Evolutionary conservation across 2,113 vertebrate species (phyloP).

Genomic region (Apteryx owenii): DNA sequence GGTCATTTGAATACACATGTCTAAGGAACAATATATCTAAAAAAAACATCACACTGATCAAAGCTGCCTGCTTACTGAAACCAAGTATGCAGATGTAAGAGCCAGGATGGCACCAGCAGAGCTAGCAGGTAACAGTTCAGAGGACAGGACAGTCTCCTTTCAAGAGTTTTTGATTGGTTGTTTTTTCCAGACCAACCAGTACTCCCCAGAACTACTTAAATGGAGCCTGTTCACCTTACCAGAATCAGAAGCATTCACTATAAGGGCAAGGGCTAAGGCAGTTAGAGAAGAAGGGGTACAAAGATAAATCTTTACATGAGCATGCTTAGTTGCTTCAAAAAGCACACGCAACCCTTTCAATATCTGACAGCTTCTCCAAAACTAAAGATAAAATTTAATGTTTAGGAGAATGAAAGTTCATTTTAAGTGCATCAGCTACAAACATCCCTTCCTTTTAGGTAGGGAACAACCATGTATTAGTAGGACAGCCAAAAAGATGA

Average conservation of each 20-base stretch:
- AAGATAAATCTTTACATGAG: neutral
- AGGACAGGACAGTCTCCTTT: neutral
- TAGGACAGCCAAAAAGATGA: neutral
- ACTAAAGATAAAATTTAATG: neutral
- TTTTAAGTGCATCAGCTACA: neutral
- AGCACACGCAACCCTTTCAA: neutral
- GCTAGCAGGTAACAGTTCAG: neutral
- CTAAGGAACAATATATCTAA: neutral
- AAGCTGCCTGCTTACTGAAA: neutral
- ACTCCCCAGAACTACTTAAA: neutral
- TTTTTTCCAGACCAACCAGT: neutral
- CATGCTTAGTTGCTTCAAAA: neutral
- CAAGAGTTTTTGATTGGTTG: too few species aligned
- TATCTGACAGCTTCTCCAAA: neutral
- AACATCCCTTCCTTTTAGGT: neutral
- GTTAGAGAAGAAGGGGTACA: neutral
- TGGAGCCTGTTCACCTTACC: neutral
- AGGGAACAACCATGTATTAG: neutral
- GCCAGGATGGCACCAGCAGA: neutral
- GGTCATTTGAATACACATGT: rapidly evolving
- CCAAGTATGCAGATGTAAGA: neutral
- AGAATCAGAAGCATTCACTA: neutral
- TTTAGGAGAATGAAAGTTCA: neutral
- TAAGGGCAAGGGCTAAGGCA: neutral
- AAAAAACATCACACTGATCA: neutral